Base-by-base conservation (phyloP, 2,888 invertebrate species). In the Synanthedon tipuliformis region DNA sequence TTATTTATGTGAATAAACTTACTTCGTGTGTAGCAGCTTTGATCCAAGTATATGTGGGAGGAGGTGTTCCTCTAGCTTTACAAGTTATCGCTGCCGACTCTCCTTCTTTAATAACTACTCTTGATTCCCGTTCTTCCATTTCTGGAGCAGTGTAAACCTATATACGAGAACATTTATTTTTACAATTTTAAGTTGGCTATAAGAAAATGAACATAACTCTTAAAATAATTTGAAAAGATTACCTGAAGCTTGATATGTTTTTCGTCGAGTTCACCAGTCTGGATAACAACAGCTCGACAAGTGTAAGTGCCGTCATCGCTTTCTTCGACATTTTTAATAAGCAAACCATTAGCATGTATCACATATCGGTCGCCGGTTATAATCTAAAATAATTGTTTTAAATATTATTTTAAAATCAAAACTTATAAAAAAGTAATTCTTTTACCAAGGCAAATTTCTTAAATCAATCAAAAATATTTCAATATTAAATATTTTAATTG, bases 271-370 rank as follows among this genome's bases (percentile, higher is more conserved):
- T 95, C 93, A 48, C 96, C 96, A 45, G 95, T 94, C 58, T 90
- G 89, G 15, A 92, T 89, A 0, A 96, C 96, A 48, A 94, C 92
- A n/a, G 96, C 96, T 50, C 95, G 90, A 70, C 96, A 96, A 4
- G 92, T 94, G 73, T 96, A 96, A 10, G 92, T 89, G 1, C 96
- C 96, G 69, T 96, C 96, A 66, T 97, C 96, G 13, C 92, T 90
- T 73, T 94, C 94, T 61, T 91, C 89, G 1, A 95, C 93, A 62
- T 92, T 91, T 62, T 91, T 92, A 56, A 96, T 94, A 54, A 92
- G 78, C 11, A 96, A 80, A 0, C 95, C 95, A 61, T 94, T 92
- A 0, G 91, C 85, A 61, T 93, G 91, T 53, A 93, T 90, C 12
- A 95, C 90, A 67, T 93, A 94, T 71, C 92, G 90, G 51, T 92